Base-by-base conservation (phyloP, 1,140 invertebrate species). In the Carcinoscorpius rotundicauda region DNA sequence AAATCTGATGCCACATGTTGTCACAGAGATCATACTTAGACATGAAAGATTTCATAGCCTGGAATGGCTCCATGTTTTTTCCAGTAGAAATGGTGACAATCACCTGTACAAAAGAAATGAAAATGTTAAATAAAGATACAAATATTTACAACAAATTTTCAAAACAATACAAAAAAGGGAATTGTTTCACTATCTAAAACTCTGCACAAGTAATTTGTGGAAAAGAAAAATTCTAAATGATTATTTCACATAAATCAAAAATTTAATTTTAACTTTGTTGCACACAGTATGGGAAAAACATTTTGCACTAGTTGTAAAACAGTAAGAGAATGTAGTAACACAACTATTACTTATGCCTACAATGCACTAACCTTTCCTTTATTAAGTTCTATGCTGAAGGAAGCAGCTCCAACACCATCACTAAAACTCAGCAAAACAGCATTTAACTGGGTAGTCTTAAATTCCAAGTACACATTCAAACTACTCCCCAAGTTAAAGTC, bases 1-100 rank as follows among this genome's bases (percentile, higher is more conserved):
- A 82, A 10, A 93, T 84, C 64, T 82, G 82, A 75, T 95, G 92
- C 92, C 92, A 95, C 70, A 83, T 81, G 69, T 91, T 90, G 77
- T 94, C 88, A 76, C 91, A 95, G 3, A 89, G 64, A 3, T 82
- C 79, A 71, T 82, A 86, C 59, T 83, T 81, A 61, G 81, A 83
- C 10, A 81, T 75, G 52, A 88, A 81, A 50, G 75, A 73, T 77
- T 84, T 72, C 73, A 84, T 75, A 50, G 85, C 80, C 71, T 72
- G 81, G 75, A 81, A 83, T 4, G 79, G 80, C 68, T 81, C 79
- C 49, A 82, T 81, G 69, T 58, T 52, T 61, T 84, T 82, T 9
- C 84, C 83, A 63, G 87, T 80, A 70, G 88, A 82, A 4, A 84
- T 84, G 4, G 84, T 82, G 76, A 89, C 83, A 5, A 86, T 78